Conservation (phyloP, 2,113 vertebrate genomes). For the Carassius carassius region DNA sequence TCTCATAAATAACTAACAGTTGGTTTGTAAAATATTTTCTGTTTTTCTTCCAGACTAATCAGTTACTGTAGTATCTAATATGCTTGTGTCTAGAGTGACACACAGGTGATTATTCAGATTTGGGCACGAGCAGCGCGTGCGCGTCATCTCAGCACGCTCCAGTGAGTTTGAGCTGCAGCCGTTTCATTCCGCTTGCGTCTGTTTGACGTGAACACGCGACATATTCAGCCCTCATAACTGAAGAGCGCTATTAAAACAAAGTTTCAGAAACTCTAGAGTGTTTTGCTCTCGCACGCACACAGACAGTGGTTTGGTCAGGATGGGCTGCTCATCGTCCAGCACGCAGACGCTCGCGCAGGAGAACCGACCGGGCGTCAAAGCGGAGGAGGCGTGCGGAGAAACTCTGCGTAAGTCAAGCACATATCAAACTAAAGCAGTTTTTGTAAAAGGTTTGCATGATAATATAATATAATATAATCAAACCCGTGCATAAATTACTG, state of each 20-base stretch:
- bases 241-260: not conserved
- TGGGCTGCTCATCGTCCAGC: conserved; percentile 80
- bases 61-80: too few relatives aligned
- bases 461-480: not conserved
- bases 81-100: too few relatives aligned
- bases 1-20: too few relatives aligned
- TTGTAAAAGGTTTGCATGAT: not conserved
- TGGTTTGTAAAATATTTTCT: too few relatives aligned
- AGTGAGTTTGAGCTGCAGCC: not conserved
- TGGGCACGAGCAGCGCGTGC: not conserved
- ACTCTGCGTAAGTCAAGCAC: not conserved
- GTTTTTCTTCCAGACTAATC: too few relatives aligned
- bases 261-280: too few relatives aligned
- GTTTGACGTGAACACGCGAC: not conserved
- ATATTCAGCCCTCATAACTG: not conserved
- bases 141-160: not conserved
- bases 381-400: conserved; percentile 71
- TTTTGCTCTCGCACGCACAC: too few relatives aligned
- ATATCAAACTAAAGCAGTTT: not conserved
- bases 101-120: not conserved
- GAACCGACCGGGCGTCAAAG: conserved; percentile 74
- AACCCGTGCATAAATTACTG: not conserved
- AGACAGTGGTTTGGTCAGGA: conserved; percentile 47
- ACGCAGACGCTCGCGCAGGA: conserved; percentile 74
- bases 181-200: not conserved